Conservation (phyloP, 2,113 vertebrate genomes). For the Dipodomys stephensi region DNA sequence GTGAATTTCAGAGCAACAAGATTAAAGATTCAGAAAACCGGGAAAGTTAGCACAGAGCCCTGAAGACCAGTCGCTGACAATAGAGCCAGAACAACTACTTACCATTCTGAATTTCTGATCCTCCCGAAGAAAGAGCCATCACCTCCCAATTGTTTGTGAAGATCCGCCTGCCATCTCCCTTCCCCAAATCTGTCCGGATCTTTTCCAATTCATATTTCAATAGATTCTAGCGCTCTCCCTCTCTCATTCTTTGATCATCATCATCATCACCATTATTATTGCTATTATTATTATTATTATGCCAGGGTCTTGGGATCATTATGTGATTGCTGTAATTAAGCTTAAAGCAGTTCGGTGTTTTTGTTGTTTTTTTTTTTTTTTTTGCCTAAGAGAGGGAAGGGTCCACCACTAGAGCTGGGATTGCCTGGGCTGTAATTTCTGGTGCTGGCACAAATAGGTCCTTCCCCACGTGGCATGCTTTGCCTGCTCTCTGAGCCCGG, state of each 20-base stretch:
- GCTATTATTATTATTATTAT: constrained; percentile 75
- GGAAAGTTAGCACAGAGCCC: constrained; percentile 42
- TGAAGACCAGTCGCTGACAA: neutral
- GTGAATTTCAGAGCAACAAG: constrained; percentile 13
- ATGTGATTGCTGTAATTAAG: constrained; percentile 86
- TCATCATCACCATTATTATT: too few relatives aligned
- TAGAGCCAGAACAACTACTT: neutral
- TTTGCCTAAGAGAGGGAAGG: constrained; percentile 83
- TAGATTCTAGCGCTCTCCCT: neutral
- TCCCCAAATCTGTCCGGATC: neutral
- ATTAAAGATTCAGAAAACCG: constrained; percentile 61
- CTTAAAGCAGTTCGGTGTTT: constrained; percentile 80
- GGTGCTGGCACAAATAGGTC: constrained; percentile 80
- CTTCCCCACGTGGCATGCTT: constrained; percentile 42
- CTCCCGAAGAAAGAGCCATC: constrained; percentile 54
- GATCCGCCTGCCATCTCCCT: neutral
- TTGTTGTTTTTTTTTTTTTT: neutral
- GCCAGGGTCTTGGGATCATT: constrained; percentile 82
- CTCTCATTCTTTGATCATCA: neutral
- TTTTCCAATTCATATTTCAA: constrained; percentile 59
- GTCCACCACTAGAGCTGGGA: constrained; percentile 83
- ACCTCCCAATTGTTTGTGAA: neutral
- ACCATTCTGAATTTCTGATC: neutral
- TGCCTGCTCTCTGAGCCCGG: neutral
- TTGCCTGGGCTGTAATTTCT: constrained; percentile 81